Base-by-base conservation (phyloP, 53 echinoderm and acorn worm genomes). In the Luidia sarsii region DNA sequence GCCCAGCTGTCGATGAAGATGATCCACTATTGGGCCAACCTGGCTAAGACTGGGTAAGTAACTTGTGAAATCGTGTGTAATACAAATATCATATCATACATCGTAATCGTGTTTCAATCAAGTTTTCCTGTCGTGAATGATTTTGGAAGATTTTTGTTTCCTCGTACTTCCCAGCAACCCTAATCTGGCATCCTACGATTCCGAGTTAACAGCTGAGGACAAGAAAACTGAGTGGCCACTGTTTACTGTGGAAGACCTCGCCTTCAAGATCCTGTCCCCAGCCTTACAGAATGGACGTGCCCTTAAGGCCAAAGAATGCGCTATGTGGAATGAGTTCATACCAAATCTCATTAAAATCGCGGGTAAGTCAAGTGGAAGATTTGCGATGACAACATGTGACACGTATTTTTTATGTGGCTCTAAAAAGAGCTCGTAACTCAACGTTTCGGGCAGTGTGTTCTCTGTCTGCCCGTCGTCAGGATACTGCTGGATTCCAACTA, bases 351-450 rank as follows among this genome's bases (percentile, higher is more conserved):
- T 39, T 18, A 70, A 36, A 19, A 46, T 71, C 23, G 68, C 72
- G 29, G 87, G 87, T 87, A 57, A 41, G 67, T 37, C 38, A 19
- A n/a, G n/a, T n/a, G n/a, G n/a, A n/a, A n/a, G n/a, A n/a, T n/a
- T n/a, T n/a, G n/a, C n/a, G n/a, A n/a, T n/a, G n/a, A n/a, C n/a
- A n/a, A n/a, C n/a, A n/a, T n/a, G n/a, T n/a, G n/a, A n/a, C n/a
- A n/a, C n/a, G n/a, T n/a, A n/a, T n/a, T n/a, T n/a, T n/a, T n/a
- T n/a, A n/a, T n/a, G n/a, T n/a, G n/a, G n/a, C n/a, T n/a, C n/a
- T n/a, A n/a, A n/a, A n/a, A n/a, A n/a, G n/a, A n/a, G n/a, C n/a
- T n/a, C n/a, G n/a, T n/a, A n/a, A n/a, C n/a, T n/a, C n/a, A n/a
- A n/a, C n/a, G n/a, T n/a, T n/a, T n/a, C n/a, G n/a, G n/a, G n/a